phyloP scores from a whole-genome alignment of 2,113 vertebrate genomes.

The Perca schrenkii region DNA sequence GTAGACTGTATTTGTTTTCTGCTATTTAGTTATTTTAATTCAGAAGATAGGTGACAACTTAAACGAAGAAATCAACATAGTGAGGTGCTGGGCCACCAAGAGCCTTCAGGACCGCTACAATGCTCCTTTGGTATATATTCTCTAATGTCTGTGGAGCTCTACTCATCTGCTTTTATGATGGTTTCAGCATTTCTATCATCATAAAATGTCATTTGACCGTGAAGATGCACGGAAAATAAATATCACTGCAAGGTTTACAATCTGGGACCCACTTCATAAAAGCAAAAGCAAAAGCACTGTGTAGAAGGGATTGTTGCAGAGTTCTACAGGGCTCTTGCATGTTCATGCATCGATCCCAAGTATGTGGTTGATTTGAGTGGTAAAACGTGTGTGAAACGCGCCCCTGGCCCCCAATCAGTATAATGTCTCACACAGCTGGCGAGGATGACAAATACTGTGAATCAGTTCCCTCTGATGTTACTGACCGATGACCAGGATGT shows the following conservation, averaged over 20 bases:
- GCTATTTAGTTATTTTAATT: too few species aligned
- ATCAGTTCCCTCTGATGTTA: neutral
- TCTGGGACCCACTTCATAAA: neutral
- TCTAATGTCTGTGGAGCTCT: too few species aligned
- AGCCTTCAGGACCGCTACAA: too few species aligned
- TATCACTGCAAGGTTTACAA: neutral
- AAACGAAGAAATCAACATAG: neutral
- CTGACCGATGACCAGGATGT: slow-evolving; percentile 98
- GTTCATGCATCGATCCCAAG: neutral
- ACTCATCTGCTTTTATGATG: neutral
- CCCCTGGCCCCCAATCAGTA: neutral
- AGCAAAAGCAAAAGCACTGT: neutral
- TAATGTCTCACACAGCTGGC: neutral
- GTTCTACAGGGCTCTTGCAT: neutral
- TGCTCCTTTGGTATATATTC: too few species aligned
- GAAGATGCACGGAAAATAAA: neutral
- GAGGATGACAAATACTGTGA: neutral
- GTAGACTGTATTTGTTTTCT: neutral
- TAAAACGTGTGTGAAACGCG: neutral
- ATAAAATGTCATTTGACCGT: neutral
- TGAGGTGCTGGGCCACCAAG: too few species aligned
- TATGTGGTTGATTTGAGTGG: too few species aligned
- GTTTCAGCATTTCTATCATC: neutral
- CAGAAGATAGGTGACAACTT: neutral
- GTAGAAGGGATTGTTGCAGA: neutral